Evolutionary conservation across 2,888 invertebrate species (phyloP).

Genomic region (Geophilus truncorum): DNA sequence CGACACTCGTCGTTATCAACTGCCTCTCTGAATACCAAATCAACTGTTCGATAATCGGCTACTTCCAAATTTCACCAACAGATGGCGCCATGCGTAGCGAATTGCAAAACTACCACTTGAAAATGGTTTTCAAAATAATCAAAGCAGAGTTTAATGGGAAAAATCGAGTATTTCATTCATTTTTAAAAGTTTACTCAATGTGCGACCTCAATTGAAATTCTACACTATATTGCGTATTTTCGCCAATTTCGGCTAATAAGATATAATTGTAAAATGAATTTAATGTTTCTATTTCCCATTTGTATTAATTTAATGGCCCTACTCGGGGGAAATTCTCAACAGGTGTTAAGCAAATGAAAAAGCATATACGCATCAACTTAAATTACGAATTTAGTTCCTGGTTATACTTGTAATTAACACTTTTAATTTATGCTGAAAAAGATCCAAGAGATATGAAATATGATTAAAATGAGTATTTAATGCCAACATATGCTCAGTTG

Average conservation of each 20-base stretch:
- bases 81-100: background rate
- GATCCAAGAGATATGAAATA: background rate
- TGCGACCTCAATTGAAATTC: background rate
- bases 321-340: background rate
- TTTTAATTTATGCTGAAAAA: conserved; percentile 13
- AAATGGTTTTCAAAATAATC: too few species aligned
- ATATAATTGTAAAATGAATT: background rate
- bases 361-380: background rate
- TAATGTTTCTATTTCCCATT: background rate
- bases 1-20: conserved; percentile 15
- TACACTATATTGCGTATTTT: background rate
- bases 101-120: background rate
- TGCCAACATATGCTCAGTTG: background rate
- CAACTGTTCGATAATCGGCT: background rate
- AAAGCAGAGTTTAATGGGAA: too few species aligned
- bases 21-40: conserved; percentile 11
- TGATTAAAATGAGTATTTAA: background rate
- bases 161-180: background rate
- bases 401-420: conserved; percentile 1
- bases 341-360: conserved; percentile 17
- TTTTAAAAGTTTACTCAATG: background rate
- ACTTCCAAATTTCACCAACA: background rate
- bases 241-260: background rate
- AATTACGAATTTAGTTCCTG: background rate
- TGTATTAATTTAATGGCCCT: conserved; percentile 1